phyloP scores from a whole-genome alignment of 2,888 invertebrate genomes.

The Cheilosia vulpina region DNA sequence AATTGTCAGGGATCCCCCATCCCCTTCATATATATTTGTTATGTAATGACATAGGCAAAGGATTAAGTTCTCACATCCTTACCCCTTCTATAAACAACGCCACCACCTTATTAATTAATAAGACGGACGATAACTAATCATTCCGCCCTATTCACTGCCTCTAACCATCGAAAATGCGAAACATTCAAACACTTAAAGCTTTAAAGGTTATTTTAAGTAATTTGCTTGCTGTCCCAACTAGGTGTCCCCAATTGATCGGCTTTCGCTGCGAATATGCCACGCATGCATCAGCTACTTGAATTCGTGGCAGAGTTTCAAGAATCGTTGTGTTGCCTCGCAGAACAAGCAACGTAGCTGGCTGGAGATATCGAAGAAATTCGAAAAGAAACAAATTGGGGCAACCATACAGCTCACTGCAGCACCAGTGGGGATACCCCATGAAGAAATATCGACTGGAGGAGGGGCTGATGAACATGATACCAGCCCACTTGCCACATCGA shows the following conservation, averaged over 20 bases:
- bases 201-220: constrained; percentile 27
- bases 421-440: constrained; percentile 19
- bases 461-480: constrained; percentile 42
- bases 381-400: constrained; percentile 73
- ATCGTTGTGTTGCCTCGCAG: constrained; percentile 83
- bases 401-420: constrained; percentile 29
- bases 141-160: constrained; percentile 1
- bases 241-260: constrained; percentile 81
- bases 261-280: constrained; percentile 83
- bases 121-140: constrained; percentile 37
- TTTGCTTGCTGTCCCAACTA: constrained; percentile 62
- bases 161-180: neutral
- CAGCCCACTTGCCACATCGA: constrained; percentile 74
- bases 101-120: constrained; percentile 73
- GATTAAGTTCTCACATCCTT: constrained; percentile 63
- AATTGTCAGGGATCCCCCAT: constrained; percentile 42
- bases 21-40: constrained; percentile 50
- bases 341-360: constrained; percentile 82
- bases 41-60: constrained; percentile 69
- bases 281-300: constrained; percentile 83
- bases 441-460: constrained; percentile 10
- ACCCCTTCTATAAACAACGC: constrained; percentile 49
- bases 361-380: constrained; percentile 78
- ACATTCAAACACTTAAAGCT: constrained; percentile 27
- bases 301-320: constrained; percentile 84